Conservation (phyloP, 2,888 invertebrate species). For the Limnephilus rhombicus region DNA sequence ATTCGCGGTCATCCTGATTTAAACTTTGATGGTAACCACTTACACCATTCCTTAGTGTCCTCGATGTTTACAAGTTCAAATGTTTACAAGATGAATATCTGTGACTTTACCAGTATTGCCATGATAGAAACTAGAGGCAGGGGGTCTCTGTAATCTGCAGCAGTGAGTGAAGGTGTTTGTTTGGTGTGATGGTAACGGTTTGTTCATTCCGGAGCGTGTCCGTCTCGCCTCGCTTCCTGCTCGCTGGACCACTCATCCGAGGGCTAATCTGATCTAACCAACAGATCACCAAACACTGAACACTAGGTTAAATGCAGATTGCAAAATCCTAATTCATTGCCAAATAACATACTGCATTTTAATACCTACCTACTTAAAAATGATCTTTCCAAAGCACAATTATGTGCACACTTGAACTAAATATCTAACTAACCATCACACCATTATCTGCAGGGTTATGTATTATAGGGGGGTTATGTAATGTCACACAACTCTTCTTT, state of each 20-base stretch:
- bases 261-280: neutral
- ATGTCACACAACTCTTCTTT: neutral
- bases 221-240: conserved; percentile 45
- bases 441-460: neutral
- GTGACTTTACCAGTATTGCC: neutral
- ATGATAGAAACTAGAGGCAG: neutral
- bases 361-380: neutral
- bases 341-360: too few relatives aligned
- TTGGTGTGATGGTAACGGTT: conserved; percentile 2
- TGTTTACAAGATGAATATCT: too few relatives aligned
- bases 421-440: neutral
- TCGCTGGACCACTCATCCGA: conserved; percentile 28
- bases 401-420: neutral
- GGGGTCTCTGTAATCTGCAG: neutral
- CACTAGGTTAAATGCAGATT: neutral
- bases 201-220: conserved; percentile 45
- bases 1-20: too few relatives aligned
- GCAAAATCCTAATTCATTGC: neutral
- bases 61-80: neutral
- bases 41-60: too few relatives aligned
- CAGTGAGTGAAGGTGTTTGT: conserved; percentile 37
- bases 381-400: neutral
- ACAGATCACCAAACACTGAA: neutral
- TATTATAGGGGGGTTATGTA: neutral
- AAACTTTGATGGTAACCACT: too few relatives aligned